Evolutionary conservation across 2,797 vertebrate genomes (phyloP), one percentile per base, ranked within the genome.

Genomic region (Hydrocynus forskahlii): DNA sequence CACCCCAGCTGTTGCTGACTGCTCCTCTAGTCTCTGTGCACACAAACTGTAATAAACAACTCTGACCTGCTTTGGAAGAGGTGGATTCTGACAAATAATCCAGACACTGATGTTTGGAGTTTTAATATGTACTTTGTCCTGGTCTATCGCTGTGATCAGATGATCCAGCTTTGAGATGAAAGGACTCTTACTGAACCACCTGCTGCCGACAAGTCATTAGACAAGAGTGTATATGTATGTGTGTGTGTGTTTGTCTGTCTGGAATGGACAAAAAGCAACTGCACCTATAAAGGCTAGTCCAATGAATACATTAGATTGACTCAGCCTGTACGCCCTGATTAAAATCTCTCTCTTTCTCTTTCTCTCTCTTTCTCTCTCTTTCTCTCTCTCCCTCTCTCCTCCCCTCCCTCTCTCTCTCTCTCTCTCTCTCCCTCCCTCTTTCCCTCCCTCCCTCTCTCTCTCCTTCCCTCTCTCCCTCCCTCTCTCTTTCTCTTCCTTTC

Each of bases 201-300:
- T 81, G 62, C 78, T 76, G 78, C 68, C 43, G 29, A 29, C 25
- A 82, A 60, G 73, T 71, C 12, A 83, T 82, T 62, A 68, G 68
- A 64, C n/a, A 35, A 29, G 25, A 0, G 14, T 38, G 69, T 72
- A 55, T 64, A 60, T 43, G n/a, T 55, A 40, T 45, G 35, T 35
- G 35, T 35, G 35, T 35, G 25, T 59, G 9, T 76, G 10, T 29
- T 0, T 62, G 25, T 76, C 12, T 76, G 25, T 67, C 38, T 21
- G 63, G 9, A 35, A 35, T 66, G 19, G 45, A 25, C 40, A 78
- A 66, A 64, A 25, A 71, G 59, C 35, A 29, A 19, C 23, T 73
- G 29, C 25, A 62, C 50, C 23, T 12, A 48, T 72, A 38, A 74
- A 38, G 50, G 17, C 50, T 57, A 57, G 43, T 25, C 25, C 54